Evolutionary conservation across 2,888 invertebrate species (phyloP).

Genomic region (Ectemnius cavifrons): DNA sequence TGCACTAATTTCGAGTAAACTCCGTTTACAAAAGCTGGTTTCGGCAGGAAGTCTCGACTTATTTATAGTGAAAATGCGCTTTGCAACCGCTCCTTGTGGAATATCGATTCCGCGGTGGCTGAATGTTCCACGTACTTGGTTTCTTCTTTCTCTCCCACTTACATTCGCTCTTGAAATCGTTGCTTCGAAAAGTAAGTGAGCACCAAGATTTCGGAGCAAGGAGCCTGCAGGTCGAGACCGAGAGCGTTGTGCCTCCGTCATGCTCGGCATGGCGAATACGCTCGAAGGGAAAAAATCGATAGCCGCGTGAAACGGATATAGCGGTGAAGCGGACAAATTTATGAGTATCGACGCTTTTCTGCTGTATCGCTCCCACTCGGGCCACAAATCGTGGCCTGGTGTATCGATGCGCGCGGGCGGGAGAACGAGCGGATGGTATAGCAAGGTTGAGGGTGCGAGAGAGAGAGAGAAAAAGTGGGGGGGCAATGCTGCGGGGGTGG

Average conservation of each 20-base stretch:
- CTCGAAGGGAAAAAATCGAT: neutral
- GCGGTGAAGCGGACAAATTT: constrained; percentile 20
- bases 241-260: neutral
- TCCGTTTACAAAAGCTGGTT: constrained; percentile 34
- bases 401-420: constrained; percentile 61
- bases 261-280: neutral
- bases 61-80: constrained; percentile 47
- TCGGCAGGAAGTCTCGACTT: constrained; percentile 31
- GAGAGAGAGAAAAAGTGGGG: neutral
- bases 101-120: constrained; percentile 45
- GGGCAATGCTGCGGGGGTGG: constrained; percentile 10
- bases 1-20: constrained; percentile 32
- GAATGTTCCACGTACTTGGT: constrained; percentile 38
- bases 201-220: neutral
- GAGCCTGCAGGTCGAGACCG: neutral
- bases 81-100: constrained; percentile 42
- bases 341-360: constrained; percentile 34
- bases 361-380: constrained; percentile 29
- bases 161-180: neutral
- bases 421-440: neutral
- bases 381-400: constrained; percentile 47
- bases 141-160: neutral
- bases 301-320: constrained; percentile 6
- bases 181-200: neutral
- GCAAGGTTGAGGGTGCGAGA: neutral